Conservation (phyloP, 2,888 invertebrate genomes). For the Ferdinandea cuprea region DNA sequence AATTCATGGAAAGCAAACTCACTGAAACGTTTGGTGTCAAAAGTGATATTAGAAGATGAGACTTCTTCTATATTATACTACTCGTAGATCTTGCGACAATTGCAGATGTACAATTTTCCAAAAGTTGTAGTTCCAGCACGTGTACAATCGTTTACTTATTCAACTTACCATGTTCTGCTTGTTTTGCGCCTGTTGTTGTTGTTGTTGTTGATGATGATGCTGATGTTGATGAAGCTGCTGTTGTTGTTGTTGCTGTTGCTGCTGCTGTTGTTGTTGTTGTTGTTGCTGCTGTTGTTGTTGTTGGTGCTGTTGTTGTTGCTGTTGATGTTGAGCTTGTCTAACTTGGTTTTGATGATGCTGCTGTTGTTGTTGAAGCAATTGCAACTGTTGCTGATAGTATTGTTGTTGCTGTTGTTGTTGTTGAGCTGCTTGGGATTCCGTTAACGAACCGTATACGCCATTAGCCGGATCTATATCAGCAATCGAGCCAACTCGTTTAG, state of each 20-base stretch:
- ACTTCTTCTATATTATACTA: too few relatives aligned
- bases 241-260: conserved; percentile 76
- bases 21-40: too few relatives aligned
- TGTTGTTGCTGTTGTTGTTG: conserved; percentile 80
- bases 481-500: conserved; percentile 93
- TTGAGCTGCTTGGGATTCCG: conserved; percentile 81
- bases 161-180: conserved; percentile 78
- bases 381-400: conserved; percentile 71
- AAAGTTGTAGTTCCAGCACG: too few relatives aligned
- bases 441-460: conserved; percentile 90
- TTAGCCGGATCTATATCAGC: conserved; percentile 97
- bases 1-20: too few relatives aligned
- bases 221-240: conserved; percentile 78
- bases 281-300: conserved; percentile 75
- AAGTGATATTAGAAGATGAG: too few relatives aligned
- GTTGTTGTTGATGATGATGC: conserved; percentile 76
- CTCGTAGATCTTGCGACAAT: too few relatives aligned
- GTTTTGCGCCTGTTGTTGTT: conserved; percentile 76
- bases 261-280: conserved; percentile 75
- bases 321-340: conserved; percentile 60
- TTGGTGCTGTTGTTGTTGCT: conserved; percentile 74
- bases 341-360: conserved; percentile 76
- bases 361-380: conserved; percentile 75
- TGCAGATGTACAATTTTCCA: too few relatives aligned
- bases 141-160: too few relatives aligned